Conservation (phyloP, 2,888 invertebrate species). For the Smittia sp. region DNA sequence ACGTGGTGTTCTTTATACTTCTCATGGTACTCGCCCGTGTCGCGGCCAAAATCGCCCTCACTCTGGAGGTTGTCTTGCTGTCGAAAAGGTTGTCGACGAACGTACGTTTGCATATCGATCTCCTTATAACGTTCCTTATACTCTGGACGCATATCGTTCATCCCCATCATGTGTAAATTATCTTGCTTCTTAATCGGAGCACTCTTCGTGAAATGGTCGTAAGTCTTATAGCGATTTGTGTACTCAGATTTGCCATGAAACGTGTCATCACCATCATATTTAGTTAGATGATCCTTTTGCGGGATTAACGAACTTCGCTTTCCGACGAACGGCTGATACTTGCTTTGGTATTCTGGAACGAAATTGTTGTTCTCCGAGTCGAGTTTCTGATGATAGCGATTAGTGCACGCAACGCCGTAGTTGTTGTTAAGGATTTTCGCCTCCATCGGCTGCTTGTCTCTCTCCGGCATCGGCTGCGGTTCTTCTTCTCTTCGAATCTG, state of each 20-base stretch:
- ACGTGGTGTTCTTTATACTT: slow-evolving; percentile 52
- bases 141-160: slow-evolving; percentile 48
- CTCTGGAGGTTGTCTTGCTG: slow-evolving; percentile 48
- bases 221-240: slow-evolving; percentile 51
- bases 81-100: slow-evolving; percentile 44
- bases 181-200: slow-evolving; percentile 52
- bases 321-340: slow-evolving; percentile 50
- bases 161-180: slow-evolving; percentile 49
- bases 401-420: slow-evolving; percentile 19
- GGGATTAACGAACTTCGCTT: slow-evolving; percentile 53
- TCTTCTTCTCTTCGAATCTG: background rate
- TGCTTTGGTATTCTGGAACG: slow-evolving; percentile 50
- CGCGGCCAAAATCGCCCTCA: slow-evolving; percentile 49
- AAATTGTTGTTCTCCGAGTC: slow-evolving; percentile 44
- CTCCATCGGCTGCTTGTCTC: background rate
- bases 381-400: slow-evolving; percentile 44
- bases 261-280: slow-evolving; percentile 48
- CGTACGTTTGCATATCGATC: slow-evolving; percentile 47
- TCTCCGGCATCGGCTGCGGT: background rate
- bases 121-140: slow-evolving; percentile 50
- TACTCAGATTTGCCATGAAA: slow-evolving; percentile 52
- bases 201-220: slow-evolving; percentile 51
- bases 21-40: slow-evolving; percentile 52
- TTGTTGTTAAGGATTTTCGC: slow-evolving; percentile 26
- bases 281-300: slow-evolving; percentile 50